Evolutionary conservation across 2,797 vertebrate genomes (phyloP).

Genomic region (Diplodus puntazzo): DNA sequence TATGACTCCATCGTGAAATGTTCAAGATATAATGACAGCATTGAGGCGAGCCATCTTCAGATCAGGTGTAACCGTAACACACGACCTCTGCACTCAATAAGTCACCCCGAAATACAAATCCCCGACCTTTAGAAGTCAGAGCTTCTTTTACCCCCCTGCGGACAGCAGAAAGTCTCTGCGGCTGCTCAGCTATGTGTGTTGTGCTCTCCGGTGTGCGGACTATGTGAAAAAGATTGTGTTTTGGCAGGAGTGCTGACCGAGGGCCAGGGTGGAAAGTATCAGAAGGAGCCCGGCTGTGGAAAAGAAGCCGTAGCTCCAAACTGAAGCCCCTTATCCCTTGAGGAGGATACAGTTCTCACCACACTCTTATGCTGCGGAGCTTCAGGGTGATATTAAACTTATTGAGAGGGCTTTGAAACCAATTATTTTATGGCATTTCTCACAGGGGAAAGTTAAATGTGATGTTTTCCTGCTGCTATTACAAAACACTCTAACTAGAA

Average conservation of each 20-base stretch:
- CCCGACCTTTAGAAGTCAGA: slow-evolving; percentile 20
- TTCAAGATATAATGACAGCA: not conserved
- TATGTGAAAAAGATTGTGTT: slow-evolving; percentile 48
- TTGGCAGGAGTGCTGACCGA: slow-evolving; percentile 54
- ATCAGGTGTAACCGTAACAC: slow-evolving; percentile 19
- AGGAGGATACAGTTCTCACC: slow-evolving; percentile 72
- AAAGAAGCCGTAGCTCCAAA: slow-evolving; percentile 58
- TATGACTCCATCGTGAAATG: slow-evolving; percentile 16
- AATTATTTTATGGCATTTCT: slow-evolving; percentile 25
- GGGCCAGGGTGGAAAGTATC: slow-evolving; percentile 72
- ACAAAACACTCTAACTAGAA: slow-evolving; percentile 13
- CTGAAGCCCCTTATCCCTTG: slow-evolving; percentile 54
- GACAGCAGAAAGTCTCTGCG: slow-evolving; percentile 32
- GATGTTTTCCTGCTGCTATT: slow-evolving; percentile 23
- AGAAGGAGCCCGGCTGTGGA: slow-evolving; percentile 58
- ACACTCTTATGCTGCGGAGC: slow-evolving; percentile 57
- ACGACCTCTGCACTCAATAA: slow-evolving; percentile 10
- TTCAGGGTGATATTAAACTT: slow-evolving; percentile 66
- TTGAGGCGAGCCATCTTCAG: not conserved
- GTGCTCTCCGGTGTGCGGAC: slow-evolving; percentile 25
- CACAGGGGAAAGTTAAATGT: slow-evolving; percentile 15
- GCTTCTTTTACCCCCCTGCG: slow-evolving; percentile 2
- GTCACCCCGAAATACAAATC: slow-evolving; percentile 6
- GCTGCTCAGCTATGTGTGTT: slow-evolving; percentile 20
- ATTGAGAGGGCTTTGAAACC: slow-evolving; percentile 57